These are phyloP conservation scores for Drosophila borealis DNA, from an alignment of 2,888 invertebrate genomes.

Conservation along the genomic window DNA sequence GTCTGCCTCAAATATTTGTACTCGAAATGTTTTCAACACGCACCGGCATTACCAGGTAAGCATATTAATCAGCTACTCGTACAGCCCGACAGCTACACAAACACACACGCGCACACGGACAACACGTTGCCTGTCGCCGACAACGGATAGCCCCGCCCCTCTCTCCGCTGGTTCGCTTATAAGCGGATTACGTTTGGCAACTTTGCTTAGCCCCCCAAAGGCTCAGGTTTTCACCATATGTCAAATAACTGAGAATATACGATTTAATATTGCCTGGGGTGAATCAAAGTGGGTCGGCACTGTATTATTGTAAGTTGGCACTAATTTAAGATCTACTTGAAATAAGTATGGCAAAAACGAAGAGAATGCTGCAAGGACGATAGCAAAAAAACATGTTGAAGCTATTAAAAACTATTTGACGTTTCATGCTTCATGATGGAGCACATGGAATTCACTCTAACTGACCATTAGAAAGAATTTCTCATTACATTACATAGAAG, in stretches of 20 bases:
- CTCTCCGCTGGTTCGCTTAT: slow-evolving; percentile 29
- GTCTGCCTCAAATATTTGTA: slow-evolving; percentile 93
- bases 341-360: not conserved
- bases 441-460: too few relatives aligned
- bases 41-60: slow-evolving; percentile 85
- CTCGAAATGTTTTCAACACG: slow-evolving; percentile 89
- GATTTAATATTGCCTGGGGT: slow-evolving; percentile 11
- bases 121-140: not conserved
- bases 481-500: too few relatives aligned
- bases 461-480: too few relatives aligned
- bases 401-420: too few relatives aligned
- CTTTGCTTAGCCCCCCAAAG: slow-evolving; percentile 24
- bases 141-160: too few relatives aligned
- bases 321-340: not conserved
- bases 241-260: slow-evolving; percentile 36
- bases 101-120: not conserved
- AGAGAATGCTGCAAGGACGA: too few relatives aligned
- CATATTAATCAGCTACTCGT: slow-evolving; percentile 74
- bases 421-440: too few relatives aligned
- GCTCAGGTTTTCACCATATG: slow-evolving; percentile 50
- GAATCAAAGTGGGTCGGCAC: slow-evolving; percentile 18
- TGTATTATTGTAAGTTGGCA: not conserved
- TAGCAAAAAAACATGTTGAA: too few relatives aligned
- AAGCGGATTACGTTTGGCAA: slow-evolving; percentile 59
- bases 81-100: slow-evolving; percentile 30